Conservation (phyloP, 2,888 invertebrate species). For the Lampropteryx suffumata region DNA sequence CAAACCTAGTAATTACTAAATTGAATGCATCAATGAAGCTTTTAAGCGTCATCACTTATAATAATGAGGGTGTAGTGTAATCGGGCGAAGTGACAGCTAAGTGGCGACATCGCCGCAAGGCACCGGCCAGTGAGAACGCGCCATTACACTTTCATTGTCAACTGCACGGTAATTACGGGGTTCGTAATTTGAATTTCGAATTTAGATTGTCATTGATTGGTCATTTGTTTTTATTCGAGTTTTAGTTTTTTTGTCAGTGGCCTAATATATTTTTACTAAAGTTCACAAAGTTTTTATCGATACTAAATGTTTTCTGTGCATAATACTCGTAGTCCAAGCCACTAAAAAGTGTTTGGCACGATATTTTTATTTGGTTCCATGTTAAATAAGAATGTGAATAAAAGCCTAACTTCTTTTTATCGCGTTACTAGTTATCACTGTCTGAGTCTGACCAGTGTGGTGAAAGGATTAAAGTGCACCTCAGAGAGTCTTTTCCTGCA, state of each 20-base stretch:
- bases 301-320: no score
- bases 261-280: neutral
- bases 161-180: slow-evolving; percentile 51
- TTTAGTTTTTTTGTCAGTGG: slow-evolving; percentile 7
- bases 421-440: no score
- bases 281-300: no score
- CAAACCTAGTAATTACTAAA: slow-evolving; percentile 78
- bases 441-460: no score
- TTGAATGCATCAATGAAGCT: slow-evolving; percentile 76
- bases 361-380: no score
- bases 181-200: slow-evolving; percentile 53
- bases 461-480: no score
- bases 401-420: no score
- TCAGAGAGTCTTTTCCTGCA: no score
- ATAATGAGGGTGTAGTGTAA: slow-evolving; percentile 73
- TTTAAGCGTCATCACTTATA: slow-evolving; percentile 79
- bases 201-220: slow-evolving; percentile 44
- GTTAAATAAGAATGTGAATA: no score
- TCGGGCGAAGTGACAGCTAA: slow-evolving; percentile 64
- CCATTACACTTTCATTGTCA: slow-evolving; percentile 71
- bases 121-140: slow-evolving; percentile 55
- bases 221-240: slow-evolving; percentile 28
- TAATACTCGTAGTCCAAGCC: no score
- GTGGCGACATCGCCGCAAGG: slow-evolving; percentile 68
- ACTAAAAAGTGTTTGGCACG: no score